Conservation (phyloP, 2,888 invertebrate species). For the Agonopterix arenella region DNA sequence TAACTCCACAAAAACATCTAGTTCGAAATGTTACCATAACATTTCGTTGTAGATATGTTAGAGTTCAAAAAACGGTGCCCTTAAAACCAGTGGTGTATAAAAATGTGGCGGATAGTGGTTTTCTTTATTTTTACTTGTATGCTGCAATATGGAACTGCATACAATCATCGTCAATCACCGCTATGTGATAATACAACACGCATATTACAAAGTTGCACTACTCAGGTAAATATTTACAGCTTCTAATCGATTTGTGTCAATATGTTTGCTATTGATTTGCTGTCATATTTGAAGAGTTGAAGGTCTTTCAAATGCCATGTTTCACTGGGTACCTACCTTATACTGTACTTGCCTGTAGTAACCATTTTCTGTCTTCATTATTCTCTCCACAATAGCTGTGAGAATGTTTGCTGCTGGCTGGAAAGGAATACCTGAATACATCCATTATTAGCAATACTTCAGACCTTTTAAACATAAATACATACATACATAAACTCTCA, state of each 20-base stretch:
- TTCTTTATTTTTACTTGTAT: slow-evolving; percentile 36
- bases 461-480: no score
- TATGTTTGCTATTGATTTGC: slow-evolving; percentile 12
- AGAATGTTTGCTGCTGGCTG: no score
- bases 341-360: no score
- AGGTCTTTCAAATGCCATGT: neutral
- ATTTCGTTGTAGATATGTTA: slow-evolving; percentile 12
- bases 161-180: slow-evolving; percentile 23
- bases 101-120: slow-evolving; percentile 35
- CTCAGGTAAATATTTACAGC: slow-evolving; percentile 8
- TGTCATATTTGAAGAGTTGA: slow-evolving; percentile 5
- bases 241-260: neutral
- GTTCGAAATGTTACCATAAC: slow-evolving; percentile 8
- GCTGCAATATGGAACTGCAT: slow-evolving; percentile 36
- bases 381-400: no score
- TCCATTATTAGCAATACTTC: no score
- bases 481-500: no score
- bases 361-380: no score
- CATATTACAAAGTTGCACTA: slow-evolving; percentile 16
- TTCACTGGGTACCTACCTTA: no score
- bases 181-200: slow-evolving; percentile 43
- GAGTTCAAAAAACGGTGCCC: slow-evolving; percentile 6
- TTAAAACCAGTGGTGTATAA: slow-evolving; percentile 1
- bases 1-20: slow-evolving; percentile 4
- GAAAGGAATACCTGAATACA: no score